These are phyloP conservation scores for Chrysaora quinquecirrha DNA, from an alignment of 30 jellyfish, hydroid and myxozoan genomes.

Conservation along the genomic window DNA sequence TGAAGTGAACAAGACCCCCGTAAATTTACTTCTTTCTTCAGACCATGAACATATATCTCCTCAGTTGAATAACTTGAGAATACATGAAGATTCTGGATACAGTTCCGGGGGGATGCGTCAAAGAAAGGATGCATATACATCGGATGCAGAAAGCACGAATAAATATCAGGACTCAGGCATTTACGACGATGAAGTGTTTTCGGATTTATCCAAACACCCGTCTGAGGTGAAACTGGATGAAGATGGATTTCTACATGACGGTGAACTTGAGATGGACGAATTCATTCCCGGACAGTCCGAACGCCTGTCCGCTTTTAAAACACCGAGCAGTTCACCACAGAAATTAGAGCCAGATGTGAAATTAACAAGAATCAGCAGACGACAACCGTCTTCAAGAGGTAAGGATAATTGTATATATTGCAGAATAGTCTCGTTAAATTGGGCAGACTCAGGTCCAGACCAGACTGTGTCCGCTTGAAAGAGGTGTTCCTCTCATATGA, in stretches of 20 bases:
- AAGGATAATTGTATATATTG: not conserved
- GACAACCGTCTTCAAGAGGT: conserved; percentile 37
- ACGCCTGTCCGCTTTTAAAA: conserved; percentile 90
- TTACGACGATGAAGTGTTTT: conserved; percentile 93
- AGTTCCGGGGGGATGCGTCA: conserved; percentile 72
- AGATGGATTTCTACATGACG: conserved; percentile 64
- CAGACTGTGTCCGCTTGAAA: no score
- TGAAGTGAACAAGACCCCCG: conserved; percentile 44
- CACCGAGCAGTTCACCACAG: conserved; percentile 98
- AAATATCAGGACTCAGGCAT: conserved; percentile 98
- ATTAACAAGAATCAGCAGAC: conserved; percentile 43
- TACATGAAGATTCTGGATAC: conserved; percentile 89
- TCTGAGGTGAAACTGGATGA: conserved; percentile 39
- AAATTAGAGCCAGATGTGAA: conserved; percentile 65
- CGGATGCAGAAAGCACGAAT: conserved; percentile 95
- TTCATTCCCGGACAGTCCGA: conserved; percentile 76
- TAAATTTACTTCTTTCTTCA: conserved; percentile 43
- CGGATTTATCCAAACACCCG: conserved; percentile 81
- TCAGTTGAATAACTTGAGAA: conserved; percentile 51
- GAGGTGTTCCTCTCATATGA: no score
- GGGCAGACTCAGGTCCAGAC: no score
- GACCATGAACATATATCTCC: conserved; percentile 33
- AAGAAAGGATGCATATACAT: conserved; percentile 59
- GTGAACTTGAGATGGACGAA: conserved; percentile 77
- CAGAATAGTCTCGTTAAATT: no score